Evolutionary conservation across 1,140 invertebrate genomes (phyloP).

Genomic region (Brachionus paranguensis): DNA sequence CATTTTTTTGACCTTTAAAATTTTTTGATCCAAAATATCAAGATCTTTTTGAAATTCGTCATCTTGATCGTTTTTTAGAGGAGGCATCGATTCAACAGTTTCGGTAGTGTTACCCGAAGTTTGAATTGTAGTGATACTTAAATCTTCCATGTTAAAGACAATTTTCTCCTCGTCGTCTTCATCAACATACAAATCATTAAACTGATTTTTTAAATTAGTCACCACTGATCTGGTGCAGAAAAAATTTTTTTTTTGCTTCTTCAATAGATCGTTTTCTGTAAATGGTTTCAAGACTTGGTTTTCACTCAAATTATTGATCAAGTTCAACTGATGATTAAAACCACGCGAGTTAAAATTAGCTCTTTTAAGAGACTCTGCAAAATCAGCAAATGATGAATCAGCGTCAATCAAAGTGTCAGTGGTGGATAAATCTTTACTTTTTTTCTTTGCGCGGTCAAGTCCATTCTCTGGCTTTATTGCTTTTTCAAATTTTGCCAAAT

Average conservation of each 20-base stretch:
- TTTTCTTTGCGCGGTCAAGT: neutral
- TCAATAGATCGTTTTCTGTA: neutral
- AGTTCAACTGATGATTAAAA: neutral
- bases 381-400: conserved; percentile 33
- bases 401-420: conserved; percentile 32
- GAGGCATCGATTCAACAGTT: neutral
- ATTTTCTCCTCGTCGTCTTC: conserved; percentile 35
- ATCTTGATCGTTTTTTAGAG: conserved; percentile 6
- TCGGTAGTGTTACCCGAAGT: neutral
- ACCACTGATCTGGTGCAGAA: neutral
- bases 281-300: neutral
- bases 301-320: neutral
- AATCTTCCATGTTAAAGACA: conserved; percentile 29
- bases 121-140: conserved; percentile 24
- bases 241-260: neutral
- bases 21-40: conserved; percentile 14
- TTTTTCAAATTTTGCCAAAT: conserved; percentile 22
- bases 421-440: neutral
- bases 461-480: neutral
- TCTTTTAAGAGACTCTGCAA: neutral
- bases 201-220: conserved; percentile 24
- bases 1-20: conserved; percentile 20
- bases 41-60: conserved; percentile 31
- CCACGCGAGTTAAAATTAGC: neutral
- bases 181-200: neutral